Base-by-base conservation (phyloP, 2,888 invertebrate genomes). In the Oscheius sp. region DNA sequence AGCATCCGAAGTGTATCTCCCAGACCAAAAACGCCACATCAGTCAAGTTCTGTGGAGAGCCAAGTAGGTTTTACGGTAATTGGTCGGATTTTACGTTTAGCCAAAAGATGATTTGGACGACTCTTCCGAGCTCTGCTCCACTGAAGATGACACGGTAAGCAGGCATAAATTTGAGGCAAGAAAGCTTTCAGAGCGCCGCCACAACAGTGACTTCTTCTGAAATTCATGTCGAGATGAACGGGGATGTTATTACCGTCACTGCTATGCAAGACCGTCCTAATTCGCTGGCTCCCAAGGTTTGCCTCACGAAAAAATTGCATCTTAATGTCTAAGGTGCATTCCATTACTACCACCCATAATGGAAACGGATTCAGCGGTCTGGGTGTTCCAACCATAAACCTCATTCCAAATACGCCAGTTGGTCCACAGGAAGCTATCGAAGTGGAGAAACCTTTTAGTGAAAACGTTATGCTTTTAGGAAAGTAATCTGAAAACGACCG, bases 201-300 rank as follows among this genome's bases (percentile, higher is more conserved):
- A 73, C 73, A 5, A 58, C 68, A 9, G 59, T 73, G 11, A 66
- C 65, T n/a, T 76, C 76, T n/a, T 57, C 72, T 35, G 76, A 76
- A 42, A 77, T 89, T 29, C 89, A 89, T 75, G 89, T 90, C 50
- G 90, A 90, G 81, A 90, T 90, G 89, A 89, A 89, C 13, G 90
- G 90, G 13, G 90, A 90, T 77, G 89, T 88, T 66, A 85, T 90
- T 37, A 88, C 88, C 37, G 89, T 90, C 9, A 88, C 89, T 1
- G 88, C 57, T 86, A 89, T 65, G 11, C 66, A 60, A n/a, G 80
- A 82, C 7, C 53, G 83, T 59, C 78, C 79, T 4, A 68, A 62
- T n/a, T 73, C 72, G 1, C 66, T 79, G n/a, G 37, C 13, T 35
- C 29, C 68, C 7, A 68, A 68, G 55, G 68, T 55, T 21, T 21